These are phyloP conservation scores for Diplolepis rosae DNA, from an alignment of 2,888 invertebrate species.

Conservation along the genomic window DNA sequence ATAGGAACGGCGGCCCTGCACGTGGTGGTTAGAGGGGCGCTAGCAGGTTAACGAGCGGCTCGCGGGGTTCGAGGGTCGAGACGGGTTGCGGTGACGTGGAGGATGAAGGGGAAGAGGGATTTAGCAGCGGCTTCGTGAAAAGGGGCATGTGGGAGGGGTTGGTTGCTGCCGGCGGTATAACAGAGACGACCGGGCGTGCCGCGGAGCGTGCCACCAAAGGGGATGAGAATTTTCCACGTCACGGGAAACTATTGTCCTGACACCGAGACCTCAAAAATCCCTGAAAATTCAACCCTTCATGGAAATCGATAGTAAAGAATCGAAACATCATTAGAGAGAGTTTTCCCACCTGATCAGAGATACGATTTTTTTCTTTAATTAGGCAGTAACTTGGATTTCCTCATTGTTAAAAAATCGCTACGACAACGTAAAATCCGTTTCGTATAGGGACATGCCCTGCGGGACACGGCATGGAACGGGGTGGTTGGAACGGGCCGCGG, in stretches of 20 bases:
- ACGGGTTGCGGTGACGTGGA: slow-evolving; percentile 46
- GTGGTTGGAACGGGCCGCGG: slow-evolving; percentile 72
- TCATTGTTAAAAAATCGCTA: slow-evolving; percentile 1
- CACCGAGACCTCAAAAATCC: slow-evolving; percentile 50
- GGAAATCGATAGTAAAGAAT: neutral
- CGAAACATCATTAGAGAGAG: neutral
- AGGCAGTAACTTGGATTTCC: neutral
- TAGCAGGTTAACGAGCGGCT: slow-evolving; percentile 73
- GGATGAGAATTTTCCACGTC: slow-evolving; percentile 70
- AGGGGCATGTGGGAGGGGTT: slow-evolving; percentile 57
- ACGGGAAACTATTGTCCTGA: slow-evolving; percentile 65
- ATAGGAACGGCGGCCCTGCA: slow-evolving; percentile 57
- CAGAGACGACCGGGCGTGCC: slow-evolving; percentile 73
- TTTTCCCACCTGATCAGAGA: slow-evolving; percentile 32
- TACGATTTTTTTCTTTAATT: slow-evolving; percentile 24
- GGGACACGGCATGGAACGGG: slow-evolving; percentile 70
- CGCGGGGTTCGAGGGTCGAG: slow-evolving; percentile 55
- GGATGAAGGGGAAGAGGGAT: slow-evolving; percentile 42
- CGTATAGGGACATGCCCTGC: slow-evolving; percentile 70
- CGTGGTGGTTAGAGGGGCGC: slow-evolving; percentile 53
- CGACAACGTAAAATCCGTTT: slow-evolving; percentile 46
- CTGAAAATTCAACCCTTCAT: slow-evolving; percentile 45
- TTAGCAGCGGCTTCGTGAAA: slow-evolving; percentile 32
- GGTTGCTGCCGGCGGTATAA: slow-evolving; percentile 72
- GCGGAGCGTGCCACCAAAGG: slow-evolving; percentile 74